Evolutionary conservation across 2,113 vertebrate genomes (phyloP).

Genomic region (Mesitornis unicolor): DNA sequence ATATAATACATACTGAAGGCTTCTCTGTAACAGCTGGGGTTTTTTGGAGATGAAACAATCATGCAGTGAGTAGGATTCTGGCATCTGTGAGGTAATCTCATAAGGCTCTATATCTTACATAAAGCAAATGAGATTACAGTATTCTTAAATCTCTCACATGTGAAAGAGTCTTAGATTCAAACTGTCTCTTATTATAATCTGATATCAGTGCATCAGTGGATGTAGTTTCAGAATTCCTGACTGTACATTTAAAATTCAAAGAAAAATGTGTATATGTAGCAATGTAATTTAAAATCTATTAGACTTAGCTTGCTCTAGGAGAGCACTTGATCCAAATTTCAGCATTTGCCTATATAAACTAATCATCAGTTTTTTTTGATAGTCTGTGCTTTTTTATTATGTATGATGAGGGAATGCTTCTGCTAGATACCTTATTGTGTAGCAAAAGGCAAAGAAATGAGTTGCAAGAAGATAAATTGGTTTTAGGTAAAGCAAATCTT

Average conservation of each 20-base stretch:
- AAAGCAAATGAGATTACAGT: background rate
- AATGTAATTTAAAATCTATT: background rate
- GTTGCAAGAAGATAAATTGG: background rate
- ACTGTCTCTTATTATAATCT: background rate
- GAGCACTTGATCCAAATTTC: background rate
- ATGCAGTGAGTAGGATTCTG: background rate
- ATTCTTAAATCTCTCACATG: background rate
- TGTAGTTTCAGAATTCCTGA: background rate
- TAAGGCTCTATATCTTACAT: background rate
- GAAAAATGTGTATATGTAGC: background rate
- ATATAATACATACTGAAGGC: background rate
- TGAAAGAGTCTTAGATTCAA: background rate
- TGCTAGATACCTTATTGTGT: background rate
- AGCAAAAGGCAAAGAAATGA: background rate
- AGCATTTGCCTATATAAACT: background rate
- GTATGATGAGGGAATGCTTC: background rate
- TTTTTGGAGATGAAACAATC: background rate
- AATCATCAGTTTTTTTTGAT: background rate
- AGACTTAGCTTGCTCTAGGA: background rate
- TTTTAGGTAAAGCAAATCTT: background rate
- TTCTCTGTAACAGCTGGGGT: background rate
- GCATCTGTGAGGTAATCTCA: background rate
- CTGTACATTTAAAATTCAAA: background rate
- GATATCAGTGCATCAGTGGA: background rate
- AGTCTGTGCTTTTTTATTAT: background rate